Percentiles rank a stretch among this genome's conserved stretches.
phyloP scores from a whole-genome alignment of 2,113 vertebrate genomes.

The Madoqua kirkii region DNA sequence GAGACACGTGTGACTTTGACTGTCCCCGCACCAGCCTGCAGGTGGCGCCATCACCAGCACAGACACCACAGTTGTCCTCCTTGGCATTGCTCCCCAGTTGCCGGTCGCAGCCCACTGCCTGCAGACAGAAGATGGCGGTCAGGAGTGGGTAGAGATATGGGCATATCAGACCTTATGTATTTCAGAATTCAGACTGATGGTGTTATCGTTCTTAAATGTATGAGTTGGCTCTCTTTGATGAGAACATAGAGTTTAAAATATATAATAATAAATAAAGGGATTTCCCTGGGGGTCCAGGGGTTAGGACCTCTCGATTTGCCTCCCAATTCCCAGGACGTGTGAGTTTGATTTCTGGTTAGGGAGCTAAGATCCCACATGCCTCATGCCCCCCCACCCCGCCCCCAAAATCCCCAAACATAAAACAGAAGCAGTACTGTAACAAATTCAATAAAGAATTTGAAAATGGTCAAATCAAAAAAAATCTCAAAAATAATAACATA shows the following conservation, averaged over 20 bases:
- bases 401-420: background rate
- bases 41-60: slow-evolving; percentile 89
- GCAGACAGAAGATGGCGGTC: slow-evolving; percentile 79
- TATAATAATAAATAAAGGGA: background rate
- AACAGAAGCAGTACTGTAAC: background rate
- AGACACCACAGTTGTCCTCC: slow-evolving; percentile 93
- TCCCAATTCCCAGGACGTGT: background rate
- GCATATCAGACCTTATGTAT: slow-evolving; percentile 54
- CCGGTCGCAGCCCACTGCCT: slow-evolving; percentile 94
- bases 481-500: background rate
- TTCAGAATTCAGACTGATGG: slow-evolving; percentile 69
- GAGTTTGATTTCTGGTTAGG: background rate
- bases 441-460: background rate
- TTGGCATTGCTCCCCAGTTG: slow-evolving; percentile 89
- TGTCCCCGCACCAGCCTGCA: slow-evolving; percentile 95
- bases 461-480: background rate
- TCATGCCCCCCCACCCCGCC: background rate
- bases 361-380: background rate
- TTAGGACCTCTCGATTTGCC: background rate
- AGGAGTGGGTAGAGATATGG: slow-evolving; percentile 68
- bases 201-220: slow-evolving; percentile 64
- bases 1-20: slow-evolving; percentile 84
- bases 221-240: slow-evolving; percentile 65
- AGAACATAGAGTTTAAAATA: slow-evolving; percentile 39
- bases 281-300: background rate